These are phyloP conservation scores for Loxodonta africana DNA, from an alignment of 2,113 vertebrate genomes.

Conservation along the genomic window DNA sequence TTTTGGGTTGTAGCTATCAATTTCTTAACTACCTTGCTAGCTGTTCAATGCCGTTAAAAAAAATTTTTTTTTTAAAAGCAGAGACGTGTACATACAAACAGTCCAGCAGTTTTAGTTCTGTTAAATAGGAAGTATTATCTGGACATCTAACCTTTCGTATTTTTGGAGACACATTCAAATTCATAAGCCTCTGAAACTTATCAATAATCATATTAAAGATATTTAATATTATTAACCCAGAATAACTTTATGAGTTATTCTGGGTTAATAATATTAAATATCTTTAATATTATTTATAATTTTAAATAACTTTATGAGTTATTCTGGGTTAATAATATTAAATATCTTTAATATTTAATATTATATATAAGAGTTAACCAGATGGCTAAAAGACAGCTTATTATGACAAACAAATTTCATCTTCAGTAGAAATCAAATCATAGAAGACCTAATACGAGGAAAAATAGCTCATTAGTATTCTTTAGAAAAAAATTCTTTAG, in stretches of 20 bases:
- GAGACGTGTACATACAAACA: too few species aligned
- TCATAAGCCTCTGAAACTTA: conserved; percentile 16
- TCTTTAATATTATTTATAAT: too few species aligned
- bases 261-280: too few species aligned
- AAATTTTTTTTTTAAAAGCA: too few species aligned
- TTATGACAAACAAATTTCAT: neutral
- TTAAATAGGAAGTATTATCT: neutral
- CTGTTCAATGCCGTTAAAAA: neutral
- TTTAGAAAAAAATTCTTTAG: neutral
- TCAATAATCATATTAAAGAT: neutral
- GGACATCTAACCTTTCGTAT: neutral
- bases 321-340: too few species aligned
- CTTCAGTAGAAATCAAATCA: conserved; percentile 27
- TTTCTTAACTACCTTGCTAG: neutral
- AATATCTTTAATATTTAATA: too few species aligned
- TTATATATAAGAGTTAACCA: neutral
- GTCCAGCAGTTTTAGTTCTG: neutral
- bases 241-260: neutral
- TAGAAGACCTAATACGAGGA: neutral
- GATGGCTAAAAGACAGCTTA: neutral
- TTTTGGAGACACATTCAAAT: neutral
- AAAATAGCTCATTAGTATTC: neutral
- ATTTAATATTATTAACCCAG: neutral
- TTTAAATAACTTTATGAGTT: too few species aligned
- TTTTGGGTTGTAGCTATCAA: neutral